phyloP scores from a whole-genome alignment of 2,888 invertebrate genomes.

The Ichneumon xanthorius region DNA sequence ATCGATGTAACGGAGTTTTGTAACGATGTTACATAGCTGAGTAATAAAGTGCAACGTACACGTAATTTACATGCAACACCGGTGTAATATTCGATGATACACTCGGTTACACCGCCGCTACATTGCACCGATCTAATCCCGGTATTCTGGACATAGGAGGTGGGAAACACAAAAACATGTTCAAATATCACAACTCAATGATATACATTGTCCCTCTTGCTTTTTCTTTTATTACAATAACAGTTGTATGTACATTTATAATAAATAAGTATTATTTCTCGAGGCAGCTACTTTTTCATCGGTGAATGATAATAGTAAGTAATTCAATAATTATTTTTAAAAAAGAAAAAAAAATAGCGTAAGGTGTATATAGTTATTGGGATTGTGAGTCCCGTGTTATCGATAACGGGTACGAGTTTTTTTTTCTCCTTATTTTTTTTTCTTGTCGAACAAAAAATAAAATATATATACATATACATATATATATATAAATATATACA shows the following conservation, averaged over 20 bases:
- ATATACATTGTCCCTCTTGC: slow-evolving; percentile 73
- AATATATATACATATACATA: slow-evolving; percentile 57
- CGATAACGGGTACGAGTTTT: slow-evolving; percentile 59
- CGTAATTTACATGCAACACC: no score
- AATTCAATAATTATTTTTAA: slow-evolving; percentile 47
- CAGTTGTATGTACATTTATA: slow-evolving; percentile 83
- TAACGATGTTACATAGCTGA: no score
- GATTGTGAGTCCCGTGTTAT: slow-evolving; percentile 63
- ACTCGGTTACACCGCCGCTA: no score
- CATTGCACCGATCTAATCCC: not conserved
- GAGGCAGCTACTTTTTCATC: slow-evolving; percentile 80
- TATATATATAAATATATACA: not conserved
- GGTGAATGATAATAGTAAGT: slow-evolving; percentile 65
- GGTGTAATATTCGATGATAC: no score
- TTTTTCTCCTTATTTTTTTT: no score
- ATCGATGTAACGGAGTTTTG: no score
- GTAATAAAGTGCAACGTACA: no score
- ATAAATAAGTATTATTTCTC: slow-evolving; percentile 82
- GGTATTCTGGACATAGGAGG: not conserved
- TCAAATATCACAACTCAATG: not conserved
- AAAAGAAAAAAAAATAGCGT: slow-evolving; percentile 67
- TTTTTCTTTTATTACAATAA: slow-evolving; percentile 82
- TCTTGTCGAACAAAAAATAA: slow-evolving; percentile 68
- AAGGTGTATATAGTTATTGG: slow-evolving; percentile 70
- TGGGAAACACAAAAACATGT: not conserved